Evolutionary conservation across 2,797 vertebrate species (phyloP).

Genomic region (Pangasius larnaudii): DNA sequence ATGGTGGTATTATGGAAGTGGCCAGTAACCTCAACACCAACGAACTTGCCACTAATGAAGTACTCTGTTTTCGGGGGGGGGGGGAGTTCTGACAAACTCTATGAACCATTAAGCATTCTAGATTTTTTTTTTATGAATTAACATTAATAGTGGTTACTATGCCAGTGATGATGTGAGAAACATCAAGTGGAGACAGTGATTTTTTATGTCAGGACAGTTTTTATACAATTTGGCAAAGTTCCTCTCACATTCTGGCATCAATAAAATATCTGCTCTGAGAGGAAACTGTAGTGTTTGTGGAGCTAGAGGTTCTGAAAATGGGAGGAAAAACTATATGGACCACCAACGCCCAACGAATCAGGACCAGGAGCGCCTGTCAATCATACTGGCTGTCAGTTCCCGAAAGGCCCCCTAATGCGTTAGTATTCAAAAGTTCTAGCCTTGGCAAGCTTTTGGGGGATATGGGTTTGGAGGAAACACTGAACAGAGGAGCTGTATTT

Average conservation of each 20-base stretch:
- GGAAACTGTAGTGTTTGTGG: not conserved
- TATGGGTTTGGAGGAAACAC: not conserved
- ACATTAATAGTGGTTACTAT: not conserved
- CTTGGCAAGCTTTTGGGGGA: slow-evolving; percentile 14
- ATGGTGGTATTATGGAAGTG: not conserved
- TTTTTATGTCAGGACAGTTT: not conserved
- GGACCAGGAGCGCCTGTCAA: slow-evolving; percentile 6
- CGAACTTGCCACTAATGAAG: not conserved
- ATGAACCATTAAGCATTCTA: not conserved
- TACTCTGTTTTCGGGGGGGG: not conserved
- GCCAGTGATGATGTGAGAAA: not conserved
- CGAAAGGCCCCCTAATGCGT: slow-evolving; percentile 6
- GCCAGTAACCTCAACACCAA: too few relatives aligned
- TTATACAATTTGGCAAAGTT: slow-evolving; percentile 11
- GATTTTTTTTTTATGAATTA: not conserved
- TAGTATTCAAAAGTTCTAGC: slow-evolving; percentile 12
- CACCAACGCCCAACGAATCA: slow-evolving; percentile 18
- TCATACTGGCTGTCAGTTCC: slow-evolving; percentile 2
- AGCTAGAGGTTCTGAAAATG: slow-evolving; percentile 10
- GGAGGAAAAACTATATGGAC: not conserved
- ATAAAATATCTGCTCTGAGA: slow-evolving; percentile 25
- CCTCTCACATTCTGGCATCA: slow-evolving; percentile 21
- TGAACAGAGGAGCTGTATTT: not conserved
- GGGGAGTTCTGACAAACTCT: not conserved
- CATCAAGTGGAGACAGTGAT: not conserved